phyloP scores from a whole-genome alignment of 2,113 vertebrate genomes.

The Pongo abelii region DNA sequence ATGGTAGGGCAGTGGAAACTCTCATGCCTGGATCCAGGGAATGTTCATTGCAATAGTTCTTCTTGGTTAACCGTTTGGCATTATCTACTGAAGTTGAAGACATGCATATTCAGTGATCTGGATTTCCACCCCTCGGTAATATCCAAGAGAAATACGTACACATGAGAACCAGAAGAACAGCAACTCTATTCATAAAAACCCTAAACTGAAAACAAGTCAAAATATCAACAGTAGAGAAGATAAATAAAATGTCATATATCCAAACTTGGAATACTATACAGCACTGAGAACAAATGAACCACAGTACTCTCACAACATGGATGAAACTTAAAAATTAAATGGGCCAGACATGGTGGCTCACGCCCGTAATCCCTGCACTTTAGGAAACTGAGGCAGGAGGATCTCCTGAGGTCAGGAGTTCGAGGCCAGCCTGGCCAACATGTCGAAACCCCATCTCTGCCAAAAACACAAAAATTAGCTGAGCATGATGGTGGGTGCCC shows the following conservation, averaged over 20 bases:
- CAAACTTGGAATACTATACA: neutral
- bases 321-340: neutral
- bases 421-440: no score
- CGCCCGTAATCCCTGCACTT: no score
- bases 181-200: neutral
- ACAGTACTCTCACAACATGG: no score
- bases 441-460: no score
- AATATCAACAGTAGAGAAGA: neutral
- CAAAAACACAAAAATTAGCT: no score
- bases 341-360: no score
- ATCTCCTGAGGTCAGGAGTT: no score
- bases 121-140: neutral
- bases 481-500: no score
- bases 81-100: neutral
- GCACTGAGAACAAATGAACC: neutral
- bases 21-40: no score
- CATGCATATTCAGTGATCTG: neutral
- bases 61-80: neutral
- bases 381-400: no score
- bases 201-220: neutral
- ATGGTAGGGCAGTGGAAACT: neutral
- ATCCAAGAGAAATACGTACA: neutral
- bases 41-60: neutral
- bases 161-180: neutral
- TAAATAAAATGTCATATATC: neutral